phyloP scores from a whole-genome alignment of 2,797 vertebrate genomes.

The Phrynocephalus forsythii region DNA sequence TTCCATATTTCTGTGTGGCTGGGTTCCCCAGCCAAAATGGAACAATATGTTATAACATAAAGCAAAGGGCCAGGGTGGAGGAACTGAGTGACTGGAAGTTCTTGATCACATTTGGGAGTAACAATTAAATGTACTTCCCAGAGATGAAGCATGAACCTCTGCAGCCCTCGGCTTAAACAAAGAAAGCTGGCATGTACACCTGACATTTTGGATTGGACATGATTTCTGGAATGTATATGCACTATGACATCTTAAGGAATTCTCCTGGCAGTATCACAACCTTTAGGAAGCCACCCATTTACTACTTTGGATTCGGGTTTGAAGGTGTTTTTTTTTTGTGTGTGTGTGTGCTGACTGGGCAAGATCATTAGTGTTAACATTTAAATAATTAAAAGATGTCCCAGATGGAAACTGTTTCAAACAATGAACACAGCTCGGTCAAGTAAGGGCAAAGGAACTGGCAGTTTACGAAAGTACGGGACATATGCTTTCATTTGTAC shows the following conservation, averaged over 20 bases:
- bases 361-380: neutral
- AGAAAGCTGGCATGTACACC: too few relatives aligned
- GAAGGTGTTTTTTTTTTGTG: neutral
- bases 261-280: neutral
- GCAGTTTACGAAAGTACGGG: constrained; percentile 43
- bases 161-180: too few relatives aligned
- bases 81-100: too few relatives aligned
- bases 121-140: too few relatives aligned
- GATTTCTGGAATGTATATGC: too few relatives aligned
- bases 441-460: constrained; percentile 42
- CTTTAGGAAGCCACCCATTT: neutral
- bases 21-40: too few relatives aligned
- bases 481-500: constrained; percentile 49
- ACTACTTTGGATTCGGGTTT: neutral
- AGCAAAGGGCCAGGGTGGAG: too few relatives aligned
- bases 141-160: too few relatives aligned
- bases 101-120: too few relatives aligned
- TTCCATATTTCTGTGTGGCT: too few relatives aligned
- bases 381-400: neutral
- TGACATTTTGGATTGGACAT: too few relatives aligned
- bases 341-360: neutral
- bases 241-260: neutral
- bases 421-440: constrained; percentile 6
- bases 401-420: constrained; percentile 7
- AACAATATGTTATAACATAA: too few relatives aligned